Base-by-base conservation (phyloP, 1,140 invertebrate species). In the Achatina immaculata region DNA sequence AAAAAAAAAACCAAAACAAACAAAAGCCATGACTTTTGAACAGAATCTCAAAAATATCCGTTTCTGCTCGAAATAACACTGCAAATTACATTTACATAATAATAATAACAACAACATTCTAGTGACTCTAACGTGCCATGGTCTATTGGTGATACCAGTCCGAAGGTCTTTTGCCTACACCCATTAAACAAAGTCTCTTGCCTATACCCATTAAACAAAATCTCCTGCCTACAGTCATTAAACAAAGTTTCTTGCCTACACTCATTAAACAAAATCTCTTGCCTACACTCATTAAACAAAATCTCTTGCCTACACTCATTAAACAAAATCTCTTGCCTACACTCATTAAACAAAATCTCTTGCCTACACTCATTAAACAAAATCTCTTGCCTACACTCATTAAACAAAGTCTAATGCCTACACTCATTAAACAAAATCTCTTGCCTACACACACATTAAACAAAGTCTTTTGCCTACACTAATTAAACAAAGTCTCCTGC, bases 331-430 rank as follows among this genome's bases (percentile, higher is more conserved):
- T 68, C n/a, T 51, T 51, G 48, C 11, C 48, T 24, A 51, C 55
- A 36, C 51, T 43, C 48, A 38, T 65, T 48, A 81, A 69, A 71
- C 45, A 81, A 24, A 78, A 21, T 69, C 65, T 62, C 38, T 75
- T 45, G 28, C 73, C 42, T 31, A 28, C 9, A 21, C 42, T 28
- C n/a, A 40, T 16, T 40, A 66, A 45, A 43, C 19, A 58, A 38
- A 77, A 62, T 66, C 34, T 43, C 40, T 31, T 55, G 62, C 42
- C 21, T 36, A 58, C 31, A 68, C 43, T 38, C 0, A 58, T 55
- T 34, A 28, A 62, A 38, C 55, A 45, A 43, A 75, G 3, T 19
- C 38, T 62, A 65, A 14, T 51, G 48, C 11, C 48, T 24, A 51
- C 48, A 51, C 11, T 11, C 11, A 14, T 51, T 51, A 14, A 71